Evolutionary conservation across 2,797 vertebrate genomes (phyloP), one percentile per base, ranked within the genome.

Genomic region (Paramormyrops hopkinsi): DNA sequence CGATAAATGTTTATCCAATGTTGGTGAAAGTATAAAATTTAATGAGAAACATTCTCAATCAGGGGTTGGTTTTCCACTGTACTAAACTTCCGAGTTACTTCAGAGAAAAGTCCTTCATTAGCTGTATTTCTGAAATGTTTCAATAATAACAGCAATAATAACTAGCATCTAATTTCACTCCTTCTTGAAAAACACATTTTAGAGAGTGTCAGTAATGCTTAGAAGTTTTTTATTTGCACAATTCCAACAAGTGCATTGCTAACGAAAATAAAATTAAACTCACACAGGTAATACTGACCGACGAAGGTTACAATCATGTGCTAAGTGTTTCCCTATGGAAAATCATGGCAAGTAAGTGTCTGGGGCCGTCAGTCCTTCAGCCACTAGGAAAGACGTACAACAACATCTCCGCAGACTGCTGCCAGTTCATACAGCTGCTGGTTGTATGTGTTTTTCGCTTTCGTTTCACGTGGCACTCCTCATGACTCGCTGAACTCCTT

Each of bases 31-130:
- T 87, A 88, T 50, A 90, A 37, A 89, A 69, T 79, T 84, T 54
- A 90, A 92, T 90, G 93, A 92, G 59, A 85, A 50, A 94, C 93
- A 93, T 92, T 93, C 92, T 92, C 89, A 91, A 89, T 85, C 84
- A 86, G 89, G 90, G 90, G 54, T 59, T 37, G 84, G 82, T 90
- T 79, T 89, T 51, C 73, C 88, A 89, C 79, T 7, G 89, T 88
- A 90, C 89, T 91, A 91, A 85, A 90, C 89, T 90, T 22, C 69
- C 87, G 85, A 69, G 89, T 92, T 93, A 91, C 89, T 65, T 90
- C 62, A 69, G 89, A 92, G 88, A 91, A 93, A 83, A 90, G 89
- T 89, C 86, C 89, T 89, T 92, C 89, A 89, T 90, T 86, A 56
- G 88, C 88, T 69, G 89, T 73, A 91, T 91, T 92, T 90, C 91